Conservation (phyloP, 1,140 invertebrate genomes). For the Heliconius congener region DNA sequence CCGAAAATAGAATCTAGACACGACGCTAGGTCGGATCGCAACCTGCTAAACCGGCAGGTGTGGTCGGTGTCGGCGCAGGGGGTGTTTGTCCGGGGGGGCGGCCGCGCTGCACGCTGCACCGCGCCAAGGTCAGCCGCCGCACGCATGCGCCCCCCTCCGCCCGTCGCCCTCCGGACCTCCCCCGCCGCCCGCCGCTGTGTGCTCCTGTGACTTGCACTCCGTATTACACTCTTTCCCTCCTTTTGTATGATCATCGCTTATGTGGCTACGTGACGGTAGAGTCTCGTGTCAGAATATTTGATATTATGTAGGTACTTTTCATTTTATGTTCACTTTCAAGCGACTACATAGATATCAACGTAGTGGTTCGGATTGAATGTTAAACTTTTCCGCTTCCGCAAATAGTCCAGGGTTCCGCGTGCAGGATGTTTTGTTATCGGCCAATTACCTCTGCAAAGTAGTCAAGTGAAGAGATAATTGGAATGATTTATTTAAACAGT, state of each 20-base stretch:
- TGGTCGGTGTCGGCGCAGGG: slow-evolving; percentile 49
- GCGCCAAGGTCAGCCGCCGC: slow-evolving; percentile 71
- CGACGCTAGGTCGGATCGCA: slow-evolving; percentile 62
- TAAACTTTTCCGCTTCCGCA: slow-evolving; percentile 14
- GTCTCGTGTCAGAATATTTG: background rate
- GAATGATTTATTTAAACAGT: background rate
- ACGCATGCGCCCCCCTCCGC: slow-evolving; percentile 61
- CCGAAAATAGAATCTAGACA: slow-evolving; percentile 68
- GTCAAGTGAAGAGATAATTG: background rate
- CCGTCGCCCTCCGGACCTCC: slow-evolving; percentile 15
- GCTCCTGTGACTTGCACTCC: slow-evolving; percentile 58
- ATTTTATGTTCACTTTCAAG: background rate
- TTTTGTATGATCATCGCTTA: slow-evolving; percentile 28
- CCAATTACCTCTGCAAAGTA: background rate
- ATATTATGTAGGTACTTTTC: background rate
- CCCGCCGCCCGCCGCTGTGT: slow-evolving; percentile 47
- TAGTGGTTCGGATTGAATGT: background rate
- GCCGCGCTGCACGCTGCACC: slow-evolving; percentile 65
- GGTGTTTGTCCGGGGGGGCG: slow-evolving; percentile 48
- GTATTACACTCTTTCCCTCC: slow-evolving; percentile 47
- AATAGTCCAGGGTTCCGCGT: slow-evolving; percentile 8
- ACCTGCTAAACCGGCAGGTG: slow-evolving; percentile 72
- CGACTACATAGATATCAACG: background rate
- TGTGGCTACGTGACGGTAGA: slow-evolving; percentile 4
- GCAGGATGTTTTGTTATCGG: background rate